Evolutionary conservation across 1,140 invertebrate species (phyloP).

Genomic region (Macrotrachela quadricornifera): DNA sequence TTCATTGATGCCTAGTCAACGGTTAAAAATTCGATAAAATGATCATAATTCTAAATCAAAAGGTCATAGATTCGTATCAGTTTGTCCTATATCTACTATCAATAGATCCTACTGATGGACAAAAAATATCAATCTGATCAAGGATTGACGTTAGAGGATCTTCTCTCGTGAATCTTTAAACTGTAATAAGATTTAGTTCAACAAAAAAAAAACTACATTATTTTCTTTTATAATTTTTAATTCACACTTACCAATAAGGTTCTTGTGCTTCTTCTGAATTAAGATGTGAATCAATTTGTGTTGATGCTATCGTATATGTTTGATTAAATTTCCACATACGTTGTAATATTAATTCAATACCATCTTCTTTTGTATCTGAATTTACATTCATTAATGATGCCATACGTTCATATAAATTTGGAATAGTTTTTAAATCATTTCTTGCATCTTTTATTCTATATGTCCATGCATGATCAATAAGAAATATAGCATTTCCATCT

Average conservation of each 20-base stretch:
- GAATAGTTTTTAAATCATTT: conserved; percentile 39
- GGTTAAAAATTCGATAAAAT: too few species aligned
- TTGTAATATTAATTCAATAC: conserved; percentile 41
- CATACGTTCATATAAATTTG: conserved; percentile 46
- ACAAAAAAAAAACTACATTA: too few species aligned
- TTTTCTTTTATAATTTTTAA: not conserved
- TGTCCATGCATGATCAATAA: conserved; percentile 75
- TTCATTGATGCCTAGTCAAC: too few species aligned
- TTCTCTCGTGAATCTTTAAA: too few species aligned
- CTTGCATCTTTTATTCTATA: conserved; percentile 44
- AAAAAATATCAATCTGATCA: too few species aligned
- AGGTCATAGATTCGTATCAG: too few species aligned
- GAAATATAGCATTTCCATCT: conserved; percentile 36
- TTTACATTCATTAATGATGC: conserved; percentile 45
- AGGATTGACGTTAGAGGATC: too few species aligned
- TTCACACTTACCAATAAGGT: conserved; percentile 29
- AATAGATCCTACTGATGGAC: too few species aligned
- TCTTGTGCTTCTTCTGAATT: too few species aligned
- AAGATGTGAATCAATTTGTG: conserved; percentile 9
- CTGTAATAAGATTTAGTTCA: too few species aligned
- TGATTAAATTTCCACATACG: conserved; percentile 58
- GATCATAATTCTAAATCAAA: too few species aligned
- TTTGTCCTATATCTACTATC: too few species aligned
- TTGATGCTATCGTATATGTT: conserved; percentile 43
- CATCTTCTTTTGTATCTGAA: conserved; percentile 28